phyloP scores from a whole-genome alignment of 2,888 invertebrate species.

The Gortyna flavago region DNA sequence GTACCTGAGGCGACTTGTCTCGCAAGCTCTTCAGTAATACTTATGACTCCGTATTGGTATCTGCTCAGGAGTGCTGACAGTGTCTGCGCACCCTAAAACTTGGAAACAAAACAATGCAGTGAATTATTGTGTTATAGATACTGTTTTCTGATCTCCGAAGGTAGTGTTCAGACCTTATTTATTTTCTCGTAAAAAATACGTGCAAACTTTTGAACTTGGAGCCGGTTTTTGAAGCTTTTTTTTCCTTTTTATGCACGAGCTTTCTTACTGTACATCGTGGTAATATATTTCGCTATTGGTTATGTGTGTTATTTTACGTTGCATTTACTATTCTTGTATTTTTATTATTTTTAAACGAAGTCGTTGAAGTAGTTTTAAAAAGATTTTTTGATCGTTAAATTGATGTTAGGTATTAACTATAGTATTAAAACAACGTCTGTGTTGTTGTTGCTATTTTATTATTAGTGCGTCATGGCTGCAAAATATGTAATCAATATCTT shows the following conservation, averaged over 20 bases:
- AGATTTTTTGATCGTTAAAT: not conserved
- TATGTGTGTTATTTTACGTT: conserved; percentile 21
- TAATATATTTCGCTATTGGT: conserved; percentile 67
- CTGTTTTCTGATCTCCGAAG: conserved; percentile 79
- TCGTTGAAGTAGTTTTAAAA: not conserved
- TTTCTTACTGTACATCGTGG: conserved; percentile 71
- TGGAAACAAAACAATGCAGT: conserved; percentile 78
- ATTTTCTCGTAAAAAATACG: conserved; percentile 46
- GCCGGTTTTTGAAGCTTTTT: conserved; percentile 68
- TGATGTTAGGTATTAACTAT: not conserved
- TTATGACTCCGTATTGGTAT: conserved; percentile 75
- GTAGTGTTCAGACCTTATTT: conserved; percentile 68
- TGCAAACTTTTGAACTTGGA: conserved; percentile 55
- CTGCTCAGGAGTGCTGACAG: conserved; percentile 55
- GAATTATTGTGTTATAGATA: conserved; percentile 77
- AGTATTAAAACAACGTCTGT: not conserved
- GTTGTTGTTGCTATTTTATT: not conserved
- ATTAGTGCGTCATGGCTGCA: not conserved
- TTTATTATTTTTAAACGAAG: not conserved
- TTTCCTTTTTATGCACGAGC: conserved; percentile 72
- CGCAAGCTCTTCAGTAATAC: conserved; percentile 80
- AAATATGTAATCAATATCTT: too few relatives aligned
- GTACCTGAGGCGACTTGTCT: conserved; percentile 82
- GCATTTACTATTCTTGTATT: not conserved
- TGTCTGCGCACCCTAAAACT: conserved; percentile 61